Conservation (phyloP, 1,140 invertebrate species). For the Lucilia cuprina region DNA sequence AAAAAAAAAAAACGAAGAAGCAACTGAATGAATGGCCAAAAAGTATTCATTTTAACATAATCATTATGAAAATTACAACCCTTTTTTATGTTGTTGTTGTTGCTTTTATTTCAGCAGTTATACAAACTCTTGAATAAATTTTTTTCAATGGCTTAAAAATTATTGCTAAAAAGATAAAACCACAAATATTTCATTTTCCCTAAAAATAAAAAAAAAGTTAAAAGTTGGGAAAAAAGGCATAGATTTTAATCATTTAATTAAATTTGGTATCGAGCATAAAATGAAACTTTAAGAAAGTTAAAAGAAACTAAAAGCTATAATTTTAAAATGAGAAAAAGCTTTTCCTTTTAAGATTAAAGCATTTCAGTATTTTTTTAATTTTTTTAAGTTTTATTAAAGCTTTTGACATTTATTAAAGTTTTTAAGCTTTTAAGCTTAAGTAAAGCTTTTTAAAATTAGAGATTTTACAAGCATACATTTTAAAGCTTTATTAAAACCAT, state of each 20-base stretch:
- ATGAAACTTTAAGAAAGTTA: background rate
- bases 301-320: background rate
- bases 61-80: constrained; percentile 35
- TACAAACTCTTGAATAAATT: background rate
- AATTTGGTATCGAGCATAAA: background rate
- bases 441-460: no score
- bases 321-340: background rate
- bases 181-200: constrained; percentile 12
- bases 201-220: background rate
- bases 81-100: background rate
- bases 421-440: no score
- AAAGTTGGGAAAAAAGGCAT: background rate
- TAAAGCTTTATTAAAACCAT: no score
- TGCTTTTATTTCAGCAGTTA: background rate
- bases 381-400: no score
- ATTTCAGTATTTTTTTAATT: no score
- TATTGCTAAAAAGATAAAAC: constrained; percentile 1
- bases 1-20: no score
- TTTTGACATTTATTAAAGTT: no score
- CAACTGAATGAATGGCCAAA: background rate
- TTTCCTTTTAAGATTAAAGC: background rate
- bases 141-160: background rate
- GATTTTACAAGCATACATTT: no score
- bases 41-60: constrained; percentile 3
- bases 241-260: constrained; percentile 2